phyloP scores from a whole-genome alignment of 1,140 invertebrate genomes.

The Drosophila willistoni region DNA sequence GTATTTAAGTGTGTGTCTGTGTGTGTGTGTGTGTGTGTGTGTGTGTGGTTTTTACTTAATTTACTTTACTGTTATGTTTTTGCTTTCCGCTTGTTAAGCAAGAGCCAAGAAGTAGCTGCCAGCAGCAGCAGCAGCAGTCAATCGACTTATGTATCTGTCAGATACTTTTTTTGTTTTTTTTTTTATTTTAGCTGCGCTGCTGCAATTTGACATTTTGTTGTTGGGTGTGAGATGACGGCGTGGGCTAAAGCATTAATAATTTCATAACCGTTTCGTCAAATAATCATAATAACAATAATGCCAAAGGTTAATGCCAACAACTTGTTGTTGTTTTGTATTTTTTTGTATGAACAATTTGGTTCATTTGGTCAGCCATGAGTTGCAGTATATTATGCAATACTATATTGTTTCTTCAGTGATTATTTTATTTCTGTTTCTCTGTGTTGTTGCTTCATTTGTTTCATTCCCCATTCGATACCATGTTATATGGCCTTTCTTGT shows the following conservation, averaged over 20 bases:
- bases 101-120: slow-evolving; percentile 43
- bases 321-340: slow-evolving; percentile 24
- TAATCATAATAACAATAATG: slow-evolving; percentile 41
- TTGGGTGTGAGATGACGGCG: slow-evolving; percentile 57
- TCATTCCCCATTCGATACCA: slow-evolving; percentile 9
- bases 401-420: slow-evolving; percentile 29
- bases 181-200: slow-evolving; percentile 25
- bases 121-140: slow-evolving; percentile 30
- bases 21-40: slow-evolving; percentile 23
- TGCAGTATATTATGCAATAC: slow-evolving; percentile 36
- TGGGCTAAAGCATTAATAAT: slow-evolving; percentile 48
- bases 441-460: slow-evolving; percentile 10
- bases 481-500: slow-evolving; percentile 35
- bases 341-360: neutral
- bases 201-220: slow-evolving; percentile 63
- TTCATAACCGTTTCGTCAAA: slow-evolving; percentile 62
- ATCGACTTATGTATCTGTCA: slow-evolving; percentile 58
- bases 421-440: slow-evolving; percentile 24
- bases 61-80: slow-evolving; percentile 80
- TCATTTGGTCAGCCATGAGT: slow-evolving; percentile 26
- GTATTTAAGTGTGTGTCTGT: slow-evolving; percentile 8
- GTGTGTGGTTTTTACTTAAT: slow-evolving; percentile 72
- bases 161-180: slow-evolving; percentile 63
- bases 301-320: slow-evolving; percentile 70
- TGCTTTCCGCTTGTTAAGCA: slow-evolving; percentile 74